Evolutionary conservation across 2,113 vertebrate genomes (phyloP).

Genomic region (Colaptes auratus): DNA sequence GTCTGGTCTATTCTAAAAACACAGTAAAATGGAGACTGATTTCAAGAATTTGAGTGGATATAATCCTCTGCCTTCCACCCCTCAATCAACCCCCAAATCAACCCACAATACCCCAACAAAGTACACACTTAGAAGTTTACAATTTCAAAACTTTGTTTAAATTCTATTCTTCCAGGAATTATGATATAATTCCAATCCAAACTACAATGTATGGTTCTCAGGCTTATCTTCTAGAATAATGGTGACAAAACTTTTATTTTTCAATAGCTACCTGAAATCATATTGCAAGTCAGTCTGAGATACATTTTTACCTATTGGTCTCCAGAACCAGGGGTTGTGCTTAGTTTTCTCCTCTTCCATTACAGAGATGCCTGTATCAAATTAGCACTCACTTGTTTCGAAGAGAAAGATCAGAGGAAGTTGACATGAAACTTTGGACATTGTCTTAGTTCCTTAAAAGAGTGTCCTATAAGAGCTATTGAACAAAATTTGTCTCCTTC

Average conservation of each 20-base stretch:
- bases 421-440: not conserved
- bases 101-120: not conserved
- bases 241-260: not conserved
- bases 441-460: not conserved
- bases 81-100: rapidly evolving
- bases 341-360: not conserved
- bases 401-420: not conserved
- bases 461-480: not conserved
- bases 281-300: not conserved
- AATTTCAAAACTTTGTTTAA: not conserved
- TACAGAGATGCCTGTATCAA: not conserved
- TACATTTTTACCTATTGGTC: not conserved
- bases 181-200: not conserved
- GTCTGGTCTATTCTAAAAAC: not conserved
- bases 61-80: rapidly evolving
- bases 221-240: not conserved
- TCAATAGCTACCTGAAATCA: not conserved
- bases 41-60: not conserved
- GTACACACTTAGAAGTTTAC: not conserved
- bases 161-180: not conserved
- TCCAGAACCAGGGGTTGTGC: not conserved
- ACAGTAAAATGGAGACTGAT: not conserved
- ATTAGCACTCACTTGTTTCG: not conserved
- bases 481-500: not conserved
- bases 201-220: not conserved